A percentile compares a stretch with the other conserved stretches of the same genome.
These are phyloP conservation scores for Agraylea sexmaculata DNA, from an alignment of 1,140 invertebrate genomes.

Conservation along the genomic window DNA sequence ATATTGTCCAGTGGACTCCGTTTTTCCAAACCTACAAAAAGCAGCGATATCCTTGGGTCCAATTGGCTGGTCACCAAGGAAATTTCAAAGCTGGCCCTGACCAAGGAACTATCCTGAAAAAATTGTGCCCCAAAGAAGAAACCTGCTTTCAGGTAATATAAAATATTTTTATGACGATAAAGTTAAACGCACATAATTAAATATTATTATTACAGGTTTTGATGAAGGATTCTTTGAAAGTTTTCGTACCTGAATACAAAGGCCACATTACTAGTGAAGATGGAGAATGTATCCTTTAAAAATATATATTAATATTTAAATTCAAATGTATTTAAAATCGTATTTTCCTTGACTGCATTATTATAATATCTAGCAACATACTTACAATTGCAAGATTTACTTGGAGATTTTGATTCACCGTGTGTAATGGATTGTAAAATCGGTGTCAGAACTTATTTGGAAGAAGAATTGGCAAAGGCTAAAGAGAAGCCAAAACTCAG, in stretches of 20 bases:
- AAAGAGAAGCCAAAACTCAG: constrained; percentile 88
- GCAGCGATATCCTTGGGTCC: constrained; percentile 91
- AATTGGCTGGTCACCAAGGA: constrained; percentile 84
- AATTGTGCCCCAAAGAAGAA: constrained; percentile 80
- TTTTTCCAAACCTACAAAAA: constrained; percentile 96
- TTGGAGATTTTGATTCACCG: constrained; percentile 80
- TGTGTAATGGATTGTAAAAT: constrained; percentile 98
- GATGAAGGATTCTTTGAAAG: constrained; percentile 76
- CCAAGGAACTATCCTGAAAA: constrained; percentile 88
- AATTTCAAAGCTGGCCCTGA: constrained; percentile 89
- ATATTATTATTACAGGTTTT: constrained; percentile 49
- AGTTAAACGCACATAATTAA: not conserved
- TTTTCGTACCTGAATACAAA: constrained; percentile 86
- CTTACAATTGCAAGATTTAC: constrained; percentile 83
- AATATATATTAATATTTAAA: not conserved
- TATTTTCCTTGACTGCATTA: constrained; percentile 17
- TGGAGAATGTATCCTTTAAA: constrained; percentile 61
- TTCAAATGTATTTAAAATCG: not conserved
- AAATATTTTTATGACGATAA: constrained; percentile 2
- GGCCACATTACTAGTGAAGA: constrained; percentile 69
- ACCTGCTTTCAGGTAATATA: constrained; percentile 58
- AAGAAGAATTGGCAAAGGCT: constrained; percentile 88
- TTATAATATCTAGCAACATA: constrained; percentile 42
- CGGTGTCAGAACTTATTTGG: constrained; percentile 86
- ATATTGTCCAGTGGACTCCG: constrained; percentile 90